phyloP scores from a whole-genome alignment of 2,113 vertebrate species.

The Hyaena hyaena region DNA sequence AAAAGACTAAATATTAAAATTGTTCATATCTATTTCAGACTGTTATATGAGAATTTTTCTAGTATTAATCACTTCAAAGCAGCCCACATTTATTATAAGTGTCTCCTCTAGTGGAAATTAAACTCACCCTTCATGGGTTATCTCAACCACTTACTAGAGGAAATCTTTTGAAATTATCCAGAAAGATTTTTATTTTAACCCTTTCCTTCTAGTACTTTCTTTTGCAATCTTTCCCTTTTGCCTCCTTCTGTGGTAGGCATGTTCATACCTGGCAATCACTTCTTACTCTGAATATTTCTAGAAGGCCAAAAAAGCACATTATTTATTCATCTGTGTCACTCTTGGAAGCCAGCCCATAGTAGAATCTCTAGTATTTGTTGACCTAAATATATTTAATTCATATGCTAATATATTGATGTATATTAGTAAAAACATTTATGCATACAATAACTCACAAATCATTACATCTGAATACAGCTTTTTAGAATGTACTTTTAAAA shows the following conservation, averaged over 20 bases:
- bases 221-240: not conserved
- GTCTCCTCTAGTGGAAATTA: not conserved
- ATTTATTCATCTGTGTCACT: not conserved
- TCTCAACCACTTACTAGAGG: not conserved
- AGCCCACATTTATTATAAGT: not conserved
- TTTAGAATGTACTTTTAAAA: conserved; percentile 12
- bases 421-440: not conserved
- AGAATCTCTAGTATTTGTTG: not conserved
- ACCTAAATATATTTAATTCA: not conserved
- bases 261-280: not conserved
- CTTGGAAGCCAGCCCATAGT: not conserved
- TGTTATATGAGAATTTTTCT: not conserved
- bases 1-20: not conserved
- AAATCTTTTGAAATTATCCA: not conserved
- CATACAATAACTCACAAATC: not conserved
- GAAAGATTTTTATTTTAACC: not conserved
- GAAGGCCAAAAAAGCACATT: not conserved
- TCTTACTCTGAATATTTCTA: not conserved
- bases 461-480: not conserved
- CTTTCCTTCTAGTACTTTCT: not conserved
- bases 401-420: not conserved
- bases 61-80: not conserved
- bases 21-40: not conserved
- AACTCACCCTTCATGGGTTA: not conserved
- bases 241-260: not conserved